Conservation (phyloP, 2,888 invertebrate species). For the Linnaemya tessellans region DNA sequence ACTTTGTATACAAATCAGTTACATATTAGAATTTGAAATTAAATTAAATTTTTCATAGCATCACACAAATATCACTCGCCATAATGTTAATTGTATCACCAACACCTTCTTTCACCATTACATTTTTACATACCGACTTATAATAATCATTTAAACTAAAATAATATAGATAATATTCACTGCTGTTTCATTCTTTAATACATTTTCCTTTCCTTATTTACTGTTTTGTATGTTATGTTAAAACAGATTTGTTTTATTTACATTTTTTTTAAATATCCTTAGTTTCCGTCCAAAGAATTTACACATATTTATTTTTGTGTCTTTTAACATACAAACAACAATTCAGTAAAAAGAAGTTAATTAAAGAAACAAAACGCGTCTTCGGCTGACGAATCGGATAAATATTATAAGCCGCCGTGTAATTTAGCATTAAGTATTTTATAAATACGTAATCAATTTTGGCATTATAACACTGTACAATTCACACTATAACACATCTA, state of each 20-base stretch:
- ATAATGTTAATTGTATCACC: slow-evolving; percentile 41
- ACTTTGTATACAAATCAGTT: slow-evolving; percentile 2
- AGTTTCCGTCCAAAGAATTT: slow-evolving; percentile 16
- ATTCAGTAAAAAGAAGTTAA: slow-evolving; percentile 31
- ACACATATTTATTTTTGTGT: slow-evolving; percentile 13
- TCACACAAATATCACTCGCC: slow-evolving; percentile 47
- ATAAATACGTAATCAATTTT: no score
- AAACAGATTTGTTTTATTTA: slow-evolving; percentile 24
- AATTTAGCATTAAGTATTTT: neutral
- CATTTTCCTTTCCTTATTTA: neutral
- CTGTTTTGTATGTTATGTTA: slow-evolving; percentile 30
- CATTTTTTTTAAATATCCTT: slow-evolving; percentile 13
- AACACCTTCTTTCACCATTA: slow-evolving; percentile 26
- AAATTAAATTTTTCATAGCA: slow-evolving; percentile 19
- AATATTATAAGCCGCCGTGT: neutral
- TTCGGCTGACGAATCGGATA: neutral
- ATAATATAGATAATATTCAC: slow-evolving; percentile 6
- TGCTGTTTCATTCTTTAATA: neutral
- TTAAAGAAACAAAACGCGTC: neutral
- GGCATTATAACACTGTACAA: no score
- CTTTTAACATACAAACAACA: slow-evolving; percentile 68
- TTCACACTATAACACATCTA: no score
- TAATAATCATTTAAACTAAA: slow-evolving; percentile 23
- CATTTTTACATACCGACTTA: slow-evolving; percentile 27
- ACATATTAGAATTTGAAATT: neutral